phyloP scores from a whole-genome alignment of 2,888 invertebrate species.

The Trissolcus japonicus region DNA sequence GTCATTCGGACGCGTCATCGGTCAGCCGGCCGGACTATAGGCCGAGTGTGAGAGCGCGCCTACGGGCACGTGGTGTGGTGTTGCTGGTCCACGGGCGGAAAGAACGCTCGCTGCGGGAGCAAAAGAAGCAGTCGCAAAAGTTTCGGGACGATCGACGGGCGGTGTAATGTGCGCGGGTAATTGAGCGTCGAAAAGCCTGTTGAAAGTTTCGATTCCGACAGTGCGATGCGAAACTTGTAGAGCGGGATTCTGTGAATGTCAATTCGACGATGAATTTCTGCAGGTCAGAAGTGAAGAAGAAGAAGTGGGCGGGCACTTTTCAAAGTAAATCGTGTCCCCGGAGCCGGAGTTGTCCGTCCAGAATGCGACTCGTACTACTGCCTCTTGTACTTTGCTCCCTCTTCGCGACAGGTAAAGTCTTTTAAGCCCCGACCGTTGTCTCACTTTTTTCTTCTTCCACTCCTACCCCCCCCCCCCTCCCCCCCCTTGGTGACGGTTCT shows the following conservation, averaged over 20 bases:
- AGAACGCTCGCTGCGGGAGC: constrained; percentile 6
- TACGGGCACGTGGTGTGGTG: constrained; percentile 25
- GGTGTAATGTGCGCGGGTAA: constrained; percentile 42
- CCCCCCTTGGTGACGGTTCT: not conserved
- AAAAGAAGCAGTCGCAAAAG: constrained; percentile 2
- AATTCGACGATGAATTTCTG: constrained; percentile 65
- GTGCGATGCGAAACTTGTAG: constrained; percentile 36
- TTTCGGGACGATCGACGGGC: not conserved
- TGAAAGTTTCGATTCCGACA: not conserved
- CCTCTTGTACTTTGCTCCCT: constrained; percentile 63
- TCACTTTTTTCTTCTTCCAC: constrained; percentile 19
- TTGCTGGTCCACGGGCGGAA: not conserved
- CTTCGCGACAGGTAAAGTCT: constrained; percentile 68
- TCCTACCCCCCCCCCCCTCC: not conserved
- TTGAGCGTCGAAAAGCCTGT: constrained; percentile 36
- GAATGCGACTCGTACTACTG: constrained; percentile 71
- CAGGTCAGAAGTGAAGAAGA: constrained; percentile 54
- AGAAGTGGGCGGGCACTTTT: constrained; percentile 61
- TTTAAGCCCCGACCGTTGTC: constrained; percentile 45
- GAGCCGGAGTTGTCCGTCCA: constrained; percentile 66
- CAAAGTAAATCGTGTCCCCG: constrained; percentile 64
- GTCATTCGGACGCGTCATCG: constrained; percentile 16
- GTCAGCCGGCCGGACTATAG: constrained; percentile 19
- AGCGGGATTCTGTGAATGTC: constrained; percentile 58
- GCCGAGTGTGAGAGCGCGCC: constrained; percentile 16